phyloP scores from a whole-genome alignment of 1,140 invertebrate genomes.

The Eriosoma lanigerum region DNA sequence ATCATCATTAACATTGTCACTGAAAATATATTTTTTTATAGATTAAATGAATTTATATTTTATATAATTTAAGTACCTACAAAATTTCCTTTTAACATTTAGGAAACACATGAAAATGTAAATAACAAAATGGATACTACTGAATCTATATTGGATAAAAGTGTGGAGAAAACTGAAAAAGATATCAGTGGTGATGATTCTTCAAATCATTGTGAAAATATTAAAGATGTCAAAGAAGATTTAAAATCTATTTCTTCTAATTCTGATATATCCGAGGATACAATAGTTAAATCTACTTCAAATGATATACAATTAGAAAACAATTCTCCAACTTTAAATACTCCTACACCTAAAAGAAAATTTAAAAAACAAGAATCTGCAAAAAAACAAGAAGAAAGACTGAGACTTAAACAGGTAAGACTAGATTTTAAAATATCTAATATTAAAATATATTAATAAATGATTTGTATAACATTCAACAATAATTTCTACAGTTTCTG shows the following conservation, averaged over 20 bases:
- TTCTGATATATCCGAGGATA: not conserved
- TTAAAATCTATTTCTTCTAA: not conserved
- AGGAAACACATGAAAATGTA: not conserved
- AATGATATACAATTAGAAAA: not conserved
- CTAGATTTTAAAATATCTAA: too few relatives aligned
- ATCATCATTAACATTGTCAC: too few relatives aligned
- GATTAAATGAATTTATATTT: too few relatives aligned
- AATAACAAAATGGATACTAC: not conserved
- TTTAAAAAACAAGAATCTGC: conserved; percentile 61
- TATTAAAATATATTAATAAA: too few relatives aligned
- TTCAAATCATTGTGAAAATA: not conserved
- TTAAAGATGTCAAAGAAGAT: not conserved
- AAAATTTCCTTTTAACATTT: not conserved
- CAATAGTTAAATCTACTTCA: not conserved
- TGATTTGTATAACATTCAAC: not conserved
- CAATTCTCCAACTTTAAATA: conserved; percentile 23
- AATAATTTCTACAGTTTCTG: not conserved
- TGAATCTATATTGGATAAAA: not conserved
- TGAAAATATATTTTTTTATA: too few relatives aligned
- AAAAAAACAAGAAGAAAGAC: conserved; percentile 58
- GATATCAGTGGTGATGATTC: not conserved
- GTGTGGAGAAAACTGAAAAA: not conserved
- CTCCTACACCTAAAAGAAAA: conserved; percentile 56
- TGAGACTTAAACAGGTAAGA: conserved; percentile 55
- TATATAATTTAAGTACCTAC: too few relatives aligned